Base-by-base conservation (phyloP, 2,888 invertebrate species). In the Caenorhabditis auriculariae region DNA sequence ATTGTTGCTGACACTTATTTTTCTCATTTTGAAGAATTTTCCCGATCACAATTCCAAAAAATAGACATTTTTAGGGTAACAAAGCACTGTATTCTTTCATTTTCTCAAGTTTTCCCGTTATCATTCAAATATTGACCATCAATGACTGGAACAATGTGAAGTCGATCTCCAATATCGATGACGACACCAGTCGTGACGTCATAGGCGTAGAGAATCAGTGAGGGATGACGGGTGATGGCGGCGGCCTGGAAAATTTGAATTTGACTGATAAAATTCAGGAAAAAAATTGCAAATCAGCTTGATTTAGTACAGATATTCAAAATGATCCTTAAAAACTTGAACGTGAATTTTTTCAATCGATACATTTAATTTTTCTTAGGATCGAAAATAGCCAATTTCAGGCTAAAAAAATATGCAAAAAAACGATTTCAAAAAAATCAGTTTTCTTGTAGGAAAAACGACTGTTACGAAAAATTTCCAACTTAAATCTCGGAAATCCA, bases 181-280 rank as follows among this genome's bases (percentile, higher is more conserved):
- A 87, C 85, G 46, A 87, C 84, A 21, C 87, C 87, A 7, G 86
- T 86, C 3, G 85, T 85, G 24, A 85, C 83, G 57, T 85, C 85
- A 78, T 87, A 87, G 2, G 87, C 85, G 81, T 86, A 86, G 26
- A 87, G 83, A 21, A 86, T 83, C 43, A 86, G 81, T 15, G 86
- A 82, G 6, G 86, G 83, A 77, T 87, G 87, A 60, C 85, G 84
- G 32, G 84, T 84, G 68, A 87, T 83, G 72, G 84, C 85, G 15
- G 85, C 83, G 21, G 53, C 64, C 68, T 72, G 48, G 29, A 60
- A 54, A 41, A 43, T 3, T n/a, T 32, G 5, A 17, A 15, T 15
- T 66, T 15, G 67, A 68, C 32, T 61, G 60, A 66, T 67, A 28
- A 12, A 67, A 45, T 37, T n/a, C 19, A n/a, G n/a, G 37, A 19